These are phyloP conservation scores for Dermolepida albohirtum DNA, from an alignment of 2,888 invertebrate genomes.

Conservation along the genomic window DNA sequence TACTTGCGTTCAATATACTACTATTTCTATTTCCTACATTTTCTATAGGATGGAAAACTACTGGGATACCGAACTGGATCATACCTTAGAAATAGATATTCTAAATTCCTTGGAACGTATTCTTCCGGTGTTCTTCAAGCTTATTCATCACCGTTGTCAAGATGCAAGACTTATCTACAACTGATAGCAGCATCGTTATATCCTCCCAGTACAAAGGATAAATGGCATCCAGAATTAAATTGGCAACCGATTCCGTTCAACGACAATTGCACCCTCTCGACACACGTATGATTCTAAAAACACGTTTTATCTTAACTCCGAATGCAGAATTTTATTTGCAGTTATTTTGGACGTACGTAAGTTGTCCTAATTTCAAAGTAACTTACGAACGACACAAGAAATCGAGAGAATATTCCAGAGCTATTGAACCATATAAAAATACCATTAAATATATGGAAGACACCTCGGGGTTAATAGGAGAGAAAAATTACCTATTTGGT, in stretches of 20 bases:
- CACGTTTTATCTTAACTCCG: not conserved
- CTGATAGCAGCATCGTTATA: slow-evolving; percentile 39
- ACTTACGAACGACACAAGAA: slow-evolving; percentile 6
- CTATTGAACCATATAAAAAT: not conserved
- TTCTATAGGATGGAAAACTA: slow-evolving; percentile 40
- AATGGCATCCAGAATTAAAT: slow-evolving; percentile 34
- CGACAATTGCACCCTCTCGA: slow-evolving; percentile 10
- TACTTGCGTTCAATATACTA: too few relatives aligned
- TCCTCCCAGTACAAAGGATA: slow-evolving; percentile 21
- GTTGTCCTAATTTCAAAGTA: slow-evolving; percentile 20
- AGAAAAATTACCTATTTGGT: slow-evolving; percentile 15
- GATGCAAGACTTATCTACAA: slow-evolving; percentile 36
- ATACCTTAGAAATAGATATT: slow-evolving; percentile 37
- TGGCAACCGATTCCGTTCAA: slow-evolving; percentile 42
- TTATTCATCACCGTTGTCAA: slow-evolving; percentile 32
- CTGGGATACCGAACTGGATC: slow-evolving; percentile 38
- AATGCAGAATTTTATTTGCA: not conserved
- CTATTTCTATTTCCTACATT: not conserved
- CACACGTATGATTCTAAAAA: slow-evolving; percentile 10
- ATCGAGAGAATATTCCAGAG: not conserved
- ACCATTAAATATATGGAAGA: slow-evolving; percentile 18
- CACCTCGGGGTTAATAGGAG: slow-evolving; percentile 14
- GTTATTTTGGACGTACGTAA: slow-evolving; percentile 23
- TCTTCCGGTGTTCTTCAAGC: slow-evolving; percentile 24
- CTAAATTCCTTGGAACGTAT: slow-evolving; percentile 40